Evolutionary conservation across 2,888 invertebrate species (phyloP), one percentile per base, ranked within the genome.

Genomic region (Lithodes maja): DNA sequence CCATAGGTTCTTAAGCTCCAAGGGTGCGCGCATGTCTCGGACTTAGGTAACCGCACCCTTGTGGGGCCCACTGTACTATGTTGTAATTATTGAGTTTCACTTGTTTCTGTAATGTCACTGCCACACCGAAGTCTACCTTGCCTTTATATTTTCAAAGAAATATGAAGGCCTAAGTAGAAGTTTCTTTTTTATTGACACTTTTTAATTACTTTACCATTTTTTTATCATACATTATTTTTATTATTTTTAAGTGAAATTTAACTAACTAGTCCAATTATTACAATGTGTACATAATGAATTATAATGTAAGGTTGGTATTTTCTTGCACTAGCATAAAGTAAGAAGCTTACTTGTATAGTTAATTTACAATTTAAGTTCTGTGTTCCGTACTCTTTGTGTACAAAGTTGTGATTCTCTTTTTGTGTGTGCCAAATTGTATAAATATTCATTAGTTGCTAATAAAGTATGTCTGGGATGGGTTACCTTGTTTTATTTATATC

Each of bases 341-440:
- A 12, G 12, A n/a, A 17, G 15, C n/a, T n/a, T 71, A 71, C n/a
- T 71, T 71, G 71, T 12, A n/a, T 71, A 71, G n/a, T 71, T 71
- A 71, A n/a, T 1, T 5, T 5, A 17, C 5, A n/a, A 17, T 17
- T 17, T n/a, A 71, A 71, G 17, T 17, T 17, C 71, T 17, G 17
- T 61, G 68, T 71, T n/a, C 15, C n/a, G 71, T n/a, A 71, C 71
- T 71, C 3, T 71, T 3, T 71, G 12, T n/a, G 71, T 71, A 71
- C 71, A 71, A 71, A 71, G 71, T 71, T 71, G 3, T 71, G 71
- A 71, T 71, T 71, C 71, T 71, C 17, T 61, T 61, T 15, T 71
- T 71, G n/a, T 71, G 71, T 71, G 71, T 71, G 71, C 71, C 71
- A 71, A 71, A 71, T 17, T 71, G 71, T 71, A n/a, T 71, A 71